A percentile compares a stretch with the other conserved stretches of the same genome.
These are phyloP conservation scores for Patella pellucida DNA, from an alignment of 2,888 invertebrate genomes.

Conservation along the genomic window DNA sequence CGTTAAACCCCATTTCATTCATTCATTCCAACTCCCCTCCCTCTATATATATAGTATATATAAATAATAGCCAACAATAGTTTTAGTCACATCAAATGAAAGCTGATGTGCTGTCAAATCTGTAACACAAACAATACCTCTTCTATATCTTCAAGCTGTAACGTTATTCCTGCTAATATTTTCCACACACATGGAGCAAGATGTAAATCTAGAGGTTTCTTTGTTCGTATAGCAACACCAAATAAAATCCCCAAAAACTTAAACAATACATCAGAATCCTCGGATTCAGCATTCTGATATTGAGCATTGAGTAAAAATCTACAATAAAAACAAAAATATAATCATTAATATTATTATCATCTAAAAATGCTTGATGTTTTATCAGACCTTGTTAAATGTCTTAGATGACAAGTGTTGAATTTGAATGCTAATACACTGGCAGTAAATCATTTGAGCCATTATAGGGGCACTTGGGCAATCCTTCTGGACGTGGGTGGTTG, in stretches of 20 bases:
- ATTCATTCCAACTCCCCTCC: no score
- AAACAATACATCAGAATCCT: conserved; percentile 76
- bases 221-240: conserved; percentile 79
- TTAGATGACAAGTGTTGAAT: no score
- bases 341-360: not conserved
- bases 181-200: conserved; percentile 78
- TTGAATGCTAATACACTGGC: no score
- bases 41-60: no score
- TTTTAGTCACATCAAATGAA: not conserved
- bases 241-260: conserved; percentile 78
- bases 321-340: conserved; percentile 17
- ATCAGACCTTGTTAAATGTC: no score
- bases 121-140: conserved; percentile 69
- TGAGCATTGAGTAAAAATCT: conserved; percentile 77
- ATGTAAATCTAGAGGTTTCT: conserved; percentile 78
- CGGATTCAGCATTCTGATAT: conserved; percentile 67
- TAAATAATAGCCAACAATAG: no score
- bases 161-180: conserved; percentile 76
- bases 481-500: no score
- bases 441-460: no score
- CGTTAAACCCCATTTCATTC: no score
- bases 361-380: no score
- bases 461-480: no score
- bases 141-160: conserved; percentile 77
- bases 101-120: no score